phyloP scores from a whole-genome alignment of 2,888 invertebrate species.

The Bedellia somnulentella region DNA sequence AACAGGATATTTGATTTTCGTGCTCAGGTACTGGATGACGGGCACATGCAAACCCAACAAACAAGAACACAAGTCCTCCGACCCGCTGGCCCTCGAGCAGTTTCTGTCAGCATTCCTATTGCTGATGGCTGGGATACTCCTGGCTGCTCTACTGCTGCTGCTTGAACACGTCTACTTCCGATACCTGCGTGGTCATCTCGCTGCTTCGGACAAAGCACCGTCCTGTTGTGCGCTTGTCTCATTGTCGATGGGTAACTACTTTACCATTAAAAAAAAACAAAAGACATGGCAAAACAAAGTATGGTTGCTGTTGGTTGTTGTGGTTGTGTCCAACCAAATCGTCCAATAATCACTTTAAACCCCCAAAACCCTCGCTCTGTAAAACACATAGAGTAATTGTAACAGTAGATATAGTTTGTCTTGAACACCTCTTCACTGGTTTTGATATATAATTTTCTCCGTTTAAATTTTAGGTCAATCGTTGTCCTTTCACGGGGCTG shows the following conservation, averaged over 20 bases:
- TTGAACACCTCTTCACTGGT: no score
- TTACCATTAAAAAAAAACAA: no score
- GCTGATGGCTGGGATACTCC: constrained; percentile 89
- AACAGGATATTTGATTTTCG: no score
- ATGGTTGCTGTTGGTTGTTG: no score
- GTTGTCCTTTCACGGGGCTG: constrained; percentile 46
- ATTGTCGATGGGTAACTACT: constrained; percentile 74
- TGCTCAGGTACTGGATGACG: constrained; percentile 91
- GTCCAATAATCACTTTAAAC: no score
- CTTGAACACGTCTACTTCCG: constrained; percentile 95
- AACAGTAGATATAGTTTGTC: no score
- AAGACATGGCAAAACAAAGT: no score
- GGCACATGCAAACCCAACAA: constrained; percentile 93
- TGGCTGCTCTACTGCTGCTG: constrained; percentile 84
- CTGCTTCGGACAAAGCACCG: constrained; percentile 85
- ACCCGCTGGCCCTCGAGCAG: constrained; percentile 89
- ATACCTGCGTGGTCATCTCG: constrained; percentile 85
- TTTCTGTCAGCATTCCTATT: constrained; percentile 96
- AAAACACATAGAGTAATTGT: no score
- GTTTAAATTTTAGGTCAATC: constrained; percentile 63
- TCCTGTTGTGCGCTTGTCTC: constrained; percentile 95
- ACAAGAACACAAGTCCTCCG: constrained; percentile 88
- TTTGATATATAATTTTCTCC: background rate
- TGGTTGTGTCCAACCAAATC: no score
- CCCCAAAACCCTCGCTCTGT: no score